Evolutionary conservation across 2,888 invertebrate genomes (phyloP).

Genomic region (Homarus gammarus): DNA sequence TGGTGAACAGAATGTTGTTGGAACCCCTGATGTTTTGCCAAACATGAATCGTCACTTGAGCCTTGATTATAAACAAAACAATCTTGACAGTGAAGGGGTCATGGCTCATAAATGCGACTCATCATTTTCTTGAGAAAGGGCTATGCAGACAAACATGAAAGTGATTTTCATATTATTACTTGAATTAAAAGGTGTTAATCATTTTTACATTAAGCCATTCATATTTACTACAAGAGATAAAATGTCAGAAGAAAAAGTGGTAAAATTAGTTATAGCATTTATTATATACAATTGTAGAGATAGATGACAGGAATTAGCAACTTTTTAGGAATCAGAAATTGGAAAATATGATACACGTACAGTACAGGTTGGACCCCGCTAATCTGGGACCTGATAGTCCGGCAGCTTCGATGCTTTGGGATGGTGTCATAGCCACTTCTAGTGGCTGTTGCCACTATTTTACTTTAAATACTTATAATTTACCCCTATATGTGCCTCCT

Average conservation of each 20-base stretch:
- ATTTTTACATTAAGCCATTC: background rate
- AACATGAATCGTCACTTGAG: constrained; percentile 45
- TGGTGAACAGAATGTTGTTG: constrained; percentile 53
- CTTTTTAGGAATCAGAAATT: background rate
- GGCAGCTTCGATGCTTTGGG: no score
- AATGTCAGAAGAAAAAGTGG: background rate
- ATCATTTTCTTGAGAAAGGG: constrained; percentile 57
- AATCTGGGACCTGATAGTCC: no score
- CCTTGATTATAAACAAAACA: constrained; percentile 62
- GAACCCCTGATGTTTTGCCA: constrained; percentile 29
- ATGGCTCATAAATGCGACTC: constrained; percentile 5
- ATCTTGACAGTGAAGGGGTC: constrained; percentile 56
- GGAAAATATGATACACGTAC: background rate
- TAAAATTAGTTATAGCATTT: background rate
- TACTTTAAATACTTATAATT: no score
- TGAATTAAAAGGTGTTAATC: background rate
- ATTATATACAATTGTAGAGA: background rate
- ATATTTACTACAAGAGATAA: background rate
- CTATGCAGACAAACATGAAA: background rate
- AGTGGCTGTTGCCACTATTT: no score
- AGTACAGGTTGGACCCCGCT: no score
- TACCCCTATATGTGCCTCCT: no score
- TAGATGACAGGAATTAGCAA: constrained; percentile 45
- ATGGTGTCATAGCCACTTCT: no score
- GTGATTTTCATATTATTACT: background rate